Evolutionary conservation across 2,113 vertebrate genomes (phyloP), one percentile per base, ranked within the genome.

Genomic region (Oreochromis tanganicae): DNA sequence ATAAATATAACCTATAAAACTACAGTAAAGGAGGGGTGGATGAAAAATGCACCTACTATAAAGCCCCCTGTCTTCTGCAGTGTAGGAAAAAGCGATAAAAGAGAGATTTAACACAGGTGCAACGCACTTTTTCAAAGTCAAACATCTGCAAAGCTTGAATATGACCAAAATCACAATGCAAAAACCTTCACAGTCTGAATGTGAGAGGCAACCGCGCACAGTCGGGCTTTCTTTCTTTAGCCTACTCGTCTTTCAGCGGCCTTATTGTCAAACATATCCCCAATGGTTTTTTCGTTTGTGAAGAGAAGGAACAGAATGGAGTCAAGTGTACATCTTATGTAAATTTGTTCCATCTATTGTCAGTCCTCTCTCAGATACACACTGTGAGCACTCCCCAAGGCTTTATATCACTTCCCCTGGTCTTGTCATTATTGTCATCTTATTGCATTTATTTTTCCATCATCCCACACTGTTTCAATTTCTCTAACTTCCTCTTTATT

Each of bases 1-100:
- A 87, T 91, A 91, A 93, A 91, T 84, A 85, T 34, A 56, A 86
- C 4, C 81, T 59, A 83, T 85, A 87, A 92, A 92, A 89, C 48
- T 86, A 82, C 63, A 81, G 73, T 32, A 78, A 78, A 90, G 19
- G 48, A 38, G 57, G 41, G 48, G 34, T n/a, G 32, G 14, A 68
- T 52, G 34, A 32, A 83, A 87, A 85, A 83, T 41, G 59, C 27
- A 71, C 52, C 27, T 84, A 57, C 38, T 7, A 38, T 73, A 83
- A 82, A 43, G 50, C 21, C 75, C 34, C 68, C 50, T 84, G 54
- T 75, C 38, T 56, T 81, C 54, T 50, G 5, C 7, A 48, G 38
- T 48, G 46, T 48, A 29, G 21, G 11, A 34, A 59, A 57, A 48
- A 71, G 68, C 2, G 4, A 78, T 78, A 52, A 78, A 32, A 34